A percentile compares a stretch with the other conserved stretches of the same genome.
Conservation (phyloP, 2,888 invertebrate species). For the Ennomos quercinarius region DNA sequence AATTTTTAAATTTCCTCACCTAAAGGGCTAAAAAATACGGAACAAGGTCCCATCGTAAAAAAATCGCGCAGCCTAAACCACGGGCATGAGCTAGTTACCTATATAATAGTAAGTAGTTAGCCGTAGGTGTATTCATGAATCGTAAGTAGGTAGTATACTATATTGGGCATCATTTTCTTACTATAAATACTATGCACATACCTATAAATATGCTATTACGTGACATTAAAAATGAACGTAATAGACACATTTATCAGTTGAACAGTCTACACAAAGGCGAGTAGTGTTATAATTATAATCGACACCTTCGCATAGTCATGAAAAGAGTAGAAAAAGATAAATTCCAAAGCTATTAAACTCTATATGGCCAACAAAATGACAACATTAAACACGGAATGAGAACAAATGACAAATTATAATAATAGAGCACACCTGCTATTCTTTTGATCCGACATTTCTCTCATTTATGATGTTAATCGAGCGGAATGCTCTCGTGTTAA, state of each 20-base stretch:
- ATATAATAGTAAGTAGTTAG: too few relatives aligned
- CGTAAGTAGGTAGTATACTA: too few relatives aligned
- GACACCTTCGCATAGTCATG: slow-evolving; percentile 54
- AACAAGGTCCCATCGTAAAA: too few relatives aligned
- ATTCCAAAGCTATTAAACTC: slow-evolving; percentile 63
- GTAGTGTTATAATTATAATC: slow-evolving; percentile 45
- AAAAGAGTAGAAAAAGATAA: slow-evolving; percentile 50
- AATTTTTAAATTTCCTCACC: too few relatives aligned
- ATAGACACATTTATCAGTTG: slow-evolving; percentile 50
- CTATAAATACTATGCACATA: slow-evolving; percentile 6
- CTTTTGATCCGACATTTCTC: slow-evolving; percentile 84
- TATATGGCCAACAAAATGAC: slow-evolving; percentile 62
- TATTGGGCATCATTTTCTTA: background rate
- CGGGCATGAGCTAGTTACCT: too few relatives aligned
- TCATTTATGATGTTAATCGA: slow-evolving; percentile 84
- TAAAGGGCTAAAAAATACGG: too few relatives aligned
- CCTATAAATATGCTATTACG: background rate
- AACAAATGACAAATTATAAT: slow-evolving; percentile 82
- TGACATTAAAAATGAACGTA: slow-evolving; percentile 29
- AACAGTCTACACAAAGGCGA: slow-evolving; percentile 40
- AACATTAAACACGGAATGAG: slow-evolving; percentile 68
- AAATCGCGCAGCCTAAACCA: too few relatives aligned
- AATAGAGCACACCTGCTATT: slow-evolving; percentile 84
- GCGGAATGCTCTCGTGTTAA: slow-evolving; percentile 78
- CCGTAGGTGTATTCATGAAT: too few relatives aligned